Evolutionary conservation across 2,797 vertebrate species (phyloP), one percentile per base, ranked within the genome.

Genomic region (Alauda arvensis): DNA sequence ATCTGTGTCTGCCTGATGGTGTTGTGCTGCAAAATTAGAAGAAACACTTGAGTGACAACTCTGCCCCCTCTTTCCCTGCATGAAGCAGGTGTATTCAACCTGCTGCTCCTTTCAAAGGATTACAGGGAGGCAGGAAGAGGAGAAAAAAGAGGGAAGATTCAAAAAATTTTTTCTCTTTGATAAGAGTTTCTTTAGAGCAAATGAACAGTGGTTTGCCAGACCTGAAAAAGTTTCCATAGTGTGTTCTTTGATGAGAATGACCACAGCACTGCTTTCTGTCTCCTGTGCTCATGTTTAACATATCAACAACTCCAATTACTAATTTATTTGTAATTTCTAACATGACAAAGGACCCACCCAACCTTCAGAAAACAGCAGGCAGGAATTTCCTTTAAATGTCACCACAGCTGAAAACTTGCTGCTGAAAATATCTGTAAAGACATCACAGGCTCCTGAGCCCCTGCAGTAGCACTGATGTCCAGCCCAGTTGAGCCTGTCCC

Each of bases 81-180:
- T n/a, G 28, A 19, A 77, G 9, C 25, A 31, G 0, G 0, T 63
- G 28, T 8, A 17, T 51, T 71, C 59, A 80, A 14, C 26, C 29
- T 71, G 34, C 33, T 78, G 23, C 18, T 66, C 28, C n/a, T 72
- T 68, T 61, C 31, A 57, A 34, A 65, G 4, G 13, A 33, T 48
- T 72, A n/a, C 9, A 10, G 11, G 8, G 37, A 83, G 6, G 10
- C 1, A 12, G 1, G 8, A 9, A 11, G 11, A 8, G 8, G 10
- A 84, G 14, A n/a, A 48, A 37, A 69, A 33, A 28, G 3, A 34
- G 14, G 53, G 8, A 18, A 70, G 24, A 45, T 6, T 1, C 14
- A 24, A 82, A 78, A 18, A 0, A 1, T 61, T 37, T 43, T 82
- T 42, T 23, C 12, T 37, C 8, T 55, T 72, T 52, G 33, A 4